These are phyloP conservation scores for Zapornia atra DNA, from an alignment of 2,113 vertebrate genomes.

Conservation along the genomic window DNA sequence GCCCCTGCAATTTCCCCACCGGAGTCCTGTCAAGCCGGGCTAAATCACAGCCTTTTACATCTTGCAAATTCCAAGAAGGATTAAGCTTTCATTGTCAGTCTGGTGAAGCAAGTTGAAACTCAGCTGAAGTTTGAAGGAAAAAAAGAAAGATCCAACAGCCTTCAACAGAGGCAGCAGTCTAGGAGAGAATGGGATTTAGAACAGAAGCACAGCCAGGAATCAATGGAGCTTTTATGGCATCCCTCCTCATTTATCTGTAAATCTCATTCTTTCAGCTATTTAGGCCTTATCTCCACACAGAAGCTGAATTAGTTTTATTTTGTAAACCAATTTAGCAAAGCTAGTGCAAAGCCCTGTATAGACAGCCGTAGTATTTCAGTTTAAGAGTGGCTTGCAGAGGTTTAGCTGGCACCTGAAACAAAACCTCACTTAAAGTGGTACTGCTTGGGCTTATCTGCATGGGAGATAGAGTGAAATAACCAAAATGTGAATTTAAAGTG, in stretches of 20 bases:
- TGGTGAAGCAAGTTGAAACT: conserved; percentile 53
- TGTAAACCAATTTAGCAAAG: conserved; percentile 55
- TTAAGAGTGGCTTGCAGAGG: not conserved
- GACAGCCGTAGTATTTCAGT: not conserved
- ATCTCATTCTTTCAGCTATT: conserved; percentile 44
- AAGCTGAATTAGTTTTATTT: conserved; percentile 45
- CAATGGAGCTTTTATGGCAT: conserved; percentile 34
- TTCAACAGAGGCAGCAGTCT: conserved; percentile 10
- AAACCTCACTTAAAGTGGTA: conserved; percentile 1
- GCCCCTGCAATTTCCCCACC: not conserved
- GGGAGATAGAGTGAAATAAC: not conserved
- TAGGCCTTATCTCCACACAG: conserved; percentile 26
- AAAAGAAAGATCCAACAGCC: conserved; percentile 16
- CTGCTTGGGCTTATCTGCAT: not conserved
- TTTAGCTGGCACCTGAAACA: conserved; percentile 24
- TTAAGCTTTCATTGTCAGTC: conserved; percentile 64
- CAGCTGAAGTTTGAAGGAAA: conserved; percentile 52
- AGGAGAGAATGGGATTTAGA: conserved; percentile 47
- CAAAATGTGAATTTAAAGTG: conserved; percentile 29
- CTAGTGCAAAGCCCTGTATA: not conserved
- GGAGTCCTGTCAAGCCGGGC: not conserved
- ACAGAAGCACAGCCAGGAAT: conserved; percentile 54
- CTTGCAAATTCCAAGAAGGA: conserved; percentile 53
- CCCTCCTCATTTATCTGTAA: conserved; percentile 41
- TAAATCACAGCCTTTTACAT: conserved; percentile 14